Base-by-base conservation (phyloP, 1,140 invertebrate genomes). In the Drosophila simulans region DNA sequence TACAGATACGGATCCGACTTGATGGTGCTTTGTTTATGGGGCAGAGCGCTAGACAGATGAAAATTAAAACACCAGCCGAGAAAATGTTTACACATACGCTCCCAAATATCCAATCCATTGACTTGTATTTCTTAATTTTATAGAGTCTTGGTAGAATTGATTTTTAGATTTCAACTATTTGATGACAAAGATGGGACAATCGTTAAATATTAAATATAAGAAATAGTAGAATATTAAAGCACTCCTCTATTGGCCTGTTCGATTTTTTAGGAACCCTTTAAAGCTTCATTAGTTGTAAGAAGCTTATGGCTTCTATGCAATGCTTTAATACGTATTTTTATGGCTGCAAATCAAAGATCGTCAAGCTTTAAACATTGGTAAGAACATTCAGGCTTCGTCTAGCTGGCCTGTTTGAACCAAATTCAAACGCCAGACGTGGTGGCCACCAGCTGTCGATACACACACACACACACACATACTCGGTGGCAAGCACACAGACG, bases 381-480 rank as follows among this genome's bases (percentile, higher is more conserved):
- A 84, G 81, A 49, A 75, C 68, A 86, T 88, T 10, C 20, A 37
- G 48, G 65, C 31, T 62, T 77, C 64, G 59, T 45, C 40, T 39
- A 31, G n/a, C 25, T 57, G 22, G 8, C 13, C 37, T 56, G 0
- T 55, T 54, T 65, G 58, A 43, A 57, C 66, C 60, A 56, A 70
- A 80, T 84, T 76, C 40, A 53, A 85, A 62, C 55, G 63, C 55
- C 66, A 84, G 76, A 84, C 75, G 59, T 45, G 27, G 35, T 57
- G 65, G 51, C 68, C 48, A 86, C 85, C 82, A 89, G 79, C 83
- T 89, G 82, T 79, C 82, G 79, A 79, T 82, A 78, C 64, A 70
- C 53, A 37, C 63, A 58, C 60, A 58, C 60, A 17, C 27, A 82
- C 82, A 78, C 58, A 70, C 53, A 31, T 57, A 55, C 60, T 34